Evolutionary conservation across 2,797 vertebrate genomes (phyloP), one percentile per base, ranked within the genome.

Genomic region (Cuniculus paca): DNA sequence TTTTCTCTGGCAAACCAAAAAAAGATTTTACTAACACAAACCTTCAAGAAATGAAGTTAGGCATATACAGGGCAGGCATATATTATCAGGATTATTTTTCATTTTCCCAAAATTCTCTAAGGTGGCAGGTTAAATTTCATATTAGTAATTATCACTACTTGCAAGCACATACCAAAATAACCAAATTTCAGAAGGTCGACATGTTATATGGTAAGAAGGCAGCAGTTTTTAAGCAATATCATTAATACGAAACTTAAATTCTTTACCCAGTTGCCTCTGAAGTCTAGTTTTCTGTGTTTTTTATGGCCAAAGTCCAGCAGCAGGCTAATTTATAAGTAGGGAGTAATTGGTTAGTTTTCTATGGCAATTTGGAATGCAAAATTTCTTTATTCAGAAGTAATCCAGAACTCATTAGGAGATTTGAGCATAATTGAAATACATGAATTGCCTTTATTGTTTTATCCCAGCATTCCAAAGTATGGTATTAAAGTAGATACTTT

Each of bases 81-180:
- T 90, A 88, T 83, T 91, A 85, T n/a, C n/a, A 22, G 34, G 42
- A 79, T 96, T 90, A 90, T 85, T 94, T 97, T 93, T 92, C 36
- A 36, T 22, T 94, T 90, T 72, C 39, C 52, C 54, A 77, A 92
- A 90, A 79, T 83, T 70, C 52, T 80, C 26, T 61, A 78, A 65
- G 5, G 81, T 88, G 50, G 6, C 20, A 68, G 3, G 58, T 96
- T 24, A 90, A 80, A 89, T 86, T 61, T 89, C 54, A 83, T 50
- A 74, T 24, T 5, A 84, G 2, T n/a, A 61, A 68, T 81, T 90
- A 85, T 74, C 58, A 88, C 54, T 88, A 85, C 80, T 19, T 81
- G 12, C 22, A 85, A 88, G n/a, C n/a, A 81, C 48, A 94, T 58
- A 83, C 17, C 39, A 77, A 93, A 95, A 74, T 36, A 70, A 56